These are phyloP conservation scores for Fragum sueziense DNA, from an alignment of 2,888 invertebrate species.

Conservation along the genomic window DNA sequence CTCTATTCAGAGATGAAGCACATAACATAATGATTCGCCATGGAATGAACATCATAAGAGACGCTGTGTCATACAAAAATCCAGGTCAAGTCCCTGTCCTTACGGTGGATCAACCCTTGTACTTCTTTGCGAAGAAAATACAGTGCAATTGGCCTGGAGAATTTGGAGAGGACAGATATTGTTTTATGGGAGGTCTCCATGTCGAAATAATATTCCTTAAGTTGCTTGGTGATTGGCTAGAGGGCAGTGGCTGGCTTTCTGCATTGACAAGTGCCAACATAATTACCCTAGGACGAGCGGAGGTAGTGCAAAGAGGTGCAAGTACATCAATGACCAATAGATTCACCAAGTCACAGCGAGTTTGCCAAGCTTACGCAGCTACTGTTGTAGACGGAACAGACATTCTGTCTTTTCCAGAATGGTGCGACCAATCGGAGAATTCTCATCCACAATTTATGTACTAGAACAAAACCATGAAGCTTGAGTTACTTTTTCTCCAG, in stretches of 20 bases:
- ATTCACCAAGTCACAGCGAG: background rate
- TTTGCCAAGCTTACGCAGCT: background rate
- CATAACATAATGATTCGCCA: background rate
- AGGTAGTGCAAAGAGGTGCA: background rate
- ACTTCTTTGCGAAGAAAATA: background rate
- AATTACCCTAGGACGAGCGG: background rate
- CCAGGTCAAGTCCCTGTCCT: background rate
- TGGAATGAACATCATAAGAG: background rate
- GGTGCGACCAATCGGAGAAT: background rate
- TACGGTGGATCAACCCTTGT: background rate
- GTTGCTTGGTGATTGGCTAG: background rate
- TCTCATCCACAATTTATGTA: conserved; percentile 23
- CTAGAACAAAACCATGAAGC: conserved; percentile 29
- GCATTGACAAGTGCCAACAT: background rate
- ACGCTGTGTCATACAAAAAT: background rate
- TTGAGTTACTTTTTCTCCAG: conserved; percentile 29
- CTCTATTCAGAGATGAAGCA: background rate
- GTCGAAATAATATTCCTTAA: background rate
- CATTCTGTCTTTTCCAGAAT: background rate
- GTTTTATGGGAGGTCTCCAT: background rate
- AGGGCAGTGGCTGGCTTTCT: background rate
- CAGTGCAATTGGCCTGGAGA: background rate
- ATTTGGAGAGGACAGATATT: background rate
- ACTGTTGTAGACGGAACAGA: background rate
- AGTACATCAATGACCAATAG: background rate